phyloP scores from a whole-genome alignment of 1,140 invertebrate species.

The Drosophila melanica region DNA sequence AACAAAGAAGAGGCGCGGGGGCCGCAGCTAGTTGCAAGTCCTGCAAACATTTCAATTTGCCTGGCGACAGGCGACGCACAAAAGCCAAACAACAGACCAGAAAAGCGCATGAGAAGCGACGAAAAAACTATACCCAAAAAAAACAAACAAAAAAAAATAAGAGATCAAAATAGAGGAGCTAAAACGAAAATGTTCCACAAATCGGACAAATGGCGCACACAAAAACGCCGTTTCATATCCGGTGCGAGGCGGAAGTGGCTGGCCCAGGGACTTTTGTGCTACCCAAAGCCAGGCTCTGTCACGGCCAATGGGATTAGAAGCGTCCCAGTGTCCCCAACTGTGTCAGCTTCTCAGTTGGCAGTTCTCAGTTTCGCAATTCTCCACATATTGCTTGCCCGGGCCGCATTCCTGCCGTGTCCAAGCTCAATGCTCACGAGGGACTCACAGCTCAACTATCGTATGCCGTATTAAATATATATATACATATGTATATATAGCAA shows the following conservation, averaged over 20 bases:
- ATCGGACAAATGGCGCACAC: slow-evolving; percentile 70
- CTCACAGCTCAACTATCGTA: background rate
- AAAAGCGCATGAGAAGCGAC: slow-evolving; percentile 27
- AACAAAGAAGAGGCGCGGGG: slow-evolving; percentile 44
- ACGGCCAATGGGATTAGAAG: slow-evolving; percentile 50
- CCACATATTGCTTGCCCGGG: background rate
- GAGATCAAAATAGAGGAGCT: slow-evolving; percentile 19
- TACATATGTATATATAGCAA: background rate
- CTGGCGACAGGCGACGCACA: slow-evolving; percentile 64
- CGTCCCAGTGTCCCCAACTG: slow-evolving; percentile 2
- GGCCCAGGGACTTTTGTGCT: slow-evolving; percentile 48
- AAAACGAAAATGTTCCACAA: slow-evolving; percentile 75
- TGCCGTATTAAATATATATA: background rate
- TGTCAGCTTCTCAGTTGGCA: slow-evolving; percentile 1
- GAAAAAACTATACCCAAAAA: background rate
- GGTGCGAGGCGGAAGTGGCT: slow-evolving; percentile 69
- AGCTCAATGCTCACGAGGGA: background rate
- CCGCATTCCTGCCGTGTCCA: background rate
- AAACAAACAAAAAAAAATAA: background rate
- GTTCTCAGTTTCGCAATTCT: background rate
- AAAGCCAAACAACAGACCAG: slow-evolving; percentile 72
- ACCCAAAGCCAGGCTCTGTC: slow-evolving; percentile 59
- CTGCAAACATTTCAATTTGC: slow-evolving; percentile 81
- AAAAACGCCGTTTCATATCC: slow-evolving; percentile 74
- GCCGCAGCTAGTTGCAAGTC: slow-evolving; percentile 40